phyloP scores from a whole-genome alignment of 2,888 invertebrate genomes.

The Pterostichus madidus region DNA sequence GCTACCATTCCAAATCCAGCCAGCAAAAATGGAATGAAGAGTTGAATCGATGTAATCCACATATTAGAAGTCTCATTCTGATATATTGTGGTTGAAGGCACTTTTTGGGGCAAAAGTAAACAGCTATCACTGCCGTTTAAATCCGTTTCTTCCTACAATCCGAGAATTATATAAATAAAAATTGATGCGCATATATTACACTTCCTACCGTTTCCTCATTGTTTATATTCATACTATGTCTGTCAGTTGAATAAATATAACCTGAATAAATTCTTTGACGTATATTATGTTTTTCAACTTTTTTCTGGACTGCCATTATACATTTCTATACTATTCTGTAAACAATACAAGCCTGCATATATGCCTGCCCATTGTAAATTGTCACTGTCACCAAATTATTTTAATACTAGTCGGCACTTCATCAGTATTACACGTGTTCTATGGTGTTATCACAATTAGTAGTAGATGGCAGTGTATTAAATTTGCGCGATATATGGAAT shows the following conservation, averaged over 20 bases:
- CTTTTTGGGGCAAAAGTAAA: constrained; percentile 62
- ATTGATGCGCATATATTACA: constrained; percentile 15
- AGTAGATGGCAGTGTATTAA: constrained; percentile 27
- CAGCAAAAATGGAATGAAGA: constrained; percentile 90
- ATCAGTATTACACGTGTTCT: constrained; percentile 35
- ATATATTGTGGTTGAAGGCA: constrained; percentile 39
- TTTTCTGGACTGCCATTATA: constrained; percentile 42
- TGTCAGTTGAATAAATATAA: constrained; percentile 28
- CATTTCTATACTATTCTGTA: constrained; percentile 37
- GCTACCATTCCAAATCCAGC: constrained; percentile 96
- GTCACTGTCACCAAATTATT: constrained; percentile 33
- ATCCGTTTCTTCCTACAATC: constrained; percentile 43
- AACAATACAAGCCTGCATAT: constrained; percentile 16
- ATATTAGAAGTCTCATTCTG: constrained; percentile 78
- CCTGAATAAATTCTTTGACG: constrained; percentile 51
- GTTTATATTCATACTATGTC: constrained; percentile 60
- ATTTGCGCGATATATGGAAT: too few relatives aligned
- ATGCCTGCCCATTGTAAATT: constrained; percentile 18
- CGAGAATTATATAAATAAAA: background rate
- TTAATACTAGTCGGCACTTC: constrained; percentile 11
- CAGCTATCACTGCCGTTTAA: constrained; percentile 48
- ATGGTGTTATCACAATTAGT: constrained; percentile 23
- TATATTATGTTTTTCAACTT: constrained; percentile 38
- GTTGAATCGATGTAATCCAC: constrained; percentile 87
- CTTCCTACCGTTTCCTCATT: constrained; percentile 61